Conservation (phyloP, 2,113 vertebrate genomes). For the Triplophysa tibetana region DNA sequence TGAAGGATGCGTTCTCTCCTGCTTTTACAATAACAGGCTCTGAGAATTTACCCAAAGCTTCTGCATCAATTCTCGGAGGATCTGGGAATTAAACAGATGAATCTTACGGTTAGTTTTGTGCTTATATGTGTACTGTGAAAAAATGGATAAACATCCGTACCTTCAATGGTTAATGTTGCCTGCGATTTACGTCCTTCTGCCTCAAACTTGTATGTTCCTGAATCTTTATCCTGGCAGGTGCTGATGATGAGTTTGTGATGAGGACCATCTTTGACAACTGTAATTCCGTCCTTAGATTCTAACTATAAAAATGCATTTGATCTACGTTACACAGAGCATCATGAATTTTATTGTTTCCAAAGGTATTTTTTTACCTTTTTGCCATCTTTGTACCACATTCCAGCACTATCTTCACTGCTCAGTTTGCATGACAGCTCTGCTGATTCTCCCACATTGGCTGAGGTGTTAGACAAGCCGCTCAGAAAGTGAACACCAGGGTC, state of each 20-base stretch:
- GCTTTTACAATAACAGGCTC: constrained; percentile 77
- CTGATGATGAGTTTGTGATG: constrained; percentile 75
- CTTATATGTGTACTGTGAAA: background rate
- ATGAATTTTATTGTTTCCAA: background rate
- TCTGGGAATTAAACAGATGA: constrained; percentile 66
- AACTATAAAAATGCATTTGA: constrained; percentile 66
- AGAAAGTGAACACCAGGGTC: constrained; percentile 71
- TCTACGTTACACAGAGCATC: background rate
- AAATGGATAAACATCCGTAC: constrained; percentile 58
- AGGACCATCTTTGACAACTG: constrained; percentile 77
- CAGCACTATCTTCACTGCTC: constrained; percentile 70
- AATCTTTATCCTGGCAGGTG: constrained; percentile 71
- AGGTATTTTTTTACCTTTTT: constrained; percentile 71
- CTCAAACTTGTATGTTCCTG: constrained; percentile 83
- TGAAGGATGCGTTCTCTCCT: constrained; percentile 77
- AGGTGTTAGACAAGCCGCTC: constrained; percentile 73
- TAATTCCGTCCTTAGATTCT: constrained; percentile 68
- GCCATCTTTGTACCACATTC: constrained; percentile 85
- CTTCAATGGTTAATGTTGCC: constrained; percentile 69
- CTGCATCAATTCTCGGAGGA: constrained; percentile 76
- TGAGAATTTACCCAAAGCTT: constrained; percentile 72
- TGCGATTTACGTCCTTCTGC: constrained; percentile 78
- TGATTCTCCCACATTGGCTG: constrained; percentile 70
- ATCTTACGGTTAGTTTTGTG: background rate
- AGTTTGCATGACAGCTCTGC: constrained; percentile 78